phyloP scores from a whole-genome alignment of 2,113 vertebrate species.

The Benitochromis conjunctus region DNA sequence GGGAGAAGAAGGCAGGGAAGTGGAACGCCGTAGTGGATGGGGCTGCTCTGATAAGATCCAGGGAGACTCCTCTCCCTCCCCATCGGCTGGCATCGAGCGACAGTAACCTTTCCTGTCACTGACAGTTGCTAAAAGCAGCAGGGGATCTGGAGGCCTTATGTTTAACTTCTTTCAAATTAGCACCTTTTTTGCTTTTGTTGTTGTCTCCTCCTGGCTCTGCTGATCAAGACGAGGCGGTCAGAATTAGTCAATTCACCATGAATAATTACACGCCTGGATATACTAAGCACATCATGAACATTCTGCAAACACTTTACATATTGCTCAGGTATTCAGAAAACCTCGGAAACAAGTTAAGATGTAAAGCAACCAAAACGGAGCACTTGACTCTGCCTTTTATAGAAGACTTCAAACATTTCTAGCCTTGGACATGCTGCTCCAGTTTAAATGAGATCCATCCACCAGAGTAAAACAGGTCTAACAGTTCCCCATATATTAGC shows the following conservation, averaged over 20 bases:
- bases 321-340: constrained; percentile 7
- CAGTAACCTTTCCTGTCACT: constrained; percentile 40
- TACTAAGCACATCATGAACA: not conserved
- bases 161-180: constrained; percentile 57
- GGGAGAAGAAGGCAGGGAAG: constrained; percentile 27
- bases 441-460: constrained; percentile 33
- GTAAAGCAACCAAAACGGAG: constrained; percentile 6
- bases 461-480: constrained; percentile 49
- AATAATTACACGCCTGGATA: constrained; percentile 37
- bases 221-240: constrained; percentile 40
- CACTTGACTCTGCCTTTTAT: constrained; percentile 18
- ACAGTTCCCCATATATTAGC: constrained; percentile 57
- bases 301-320: constrained; percentile 16
- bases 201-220: constrained; percentile 13
- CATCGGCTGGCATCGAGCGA: not conserved
- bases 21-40: constrained; percentile 30
- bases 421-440: constrained; percentile 16
- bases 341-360: not conserved
- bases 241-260: constrained; percentile 26
- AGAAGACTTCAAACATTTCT: constrained; percentile 4
- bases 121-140: constrained; percentile 35
- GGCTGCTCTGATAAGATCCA: constrained; percentile 47
- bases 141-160: constrained; percentile 34
- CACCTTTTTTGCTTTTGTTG: constrained; percentile 1
- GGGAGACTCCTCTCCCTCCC: constrained; percentile 25